A percentile compares a stretch with the other conserved stretches of the same genome.
phyloP scores from a whole-genome alignment of 2,888 invertebrate genomes.

The Oscheius sp. region DNA sequence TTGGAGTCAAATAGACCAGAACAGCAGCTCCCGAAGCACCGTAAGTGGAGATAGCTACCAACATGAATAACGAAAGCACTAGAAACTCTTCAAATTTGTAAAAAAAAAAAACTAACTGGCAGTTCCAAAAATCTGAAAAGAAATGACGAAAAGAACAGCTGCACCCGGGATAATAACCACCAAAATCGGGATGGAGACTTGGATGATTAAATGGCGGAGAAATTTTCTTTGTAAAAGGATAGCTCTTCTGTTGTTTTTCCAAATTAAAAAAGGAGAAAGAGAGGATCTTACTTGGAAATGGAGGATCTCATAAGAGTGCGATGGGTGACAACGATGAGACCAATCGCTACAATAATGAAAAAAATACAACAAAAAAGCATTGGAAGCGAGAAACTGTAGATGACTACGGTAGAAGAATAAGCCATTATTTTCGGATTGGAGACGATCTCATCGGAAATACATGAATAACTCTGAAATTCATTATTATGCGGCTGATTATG shows the following conservation, averaged over 20 bases:
- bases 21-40: conserved; percentile 1
- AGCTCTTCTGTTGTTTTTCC: too few species aligned
- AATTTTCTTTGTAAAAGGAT: background rate
- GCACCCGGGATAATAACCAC: background rate
- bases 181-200: background rate
- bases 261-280: background rate
- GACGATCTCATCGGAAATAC: conserved; percentile 1
- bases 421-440: background rate
- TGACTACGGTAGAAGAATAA: background rate
- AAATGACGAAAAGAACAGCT: conserved; percentile 11
- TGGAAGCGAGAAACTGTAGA: background rate
- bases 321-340: background rate
- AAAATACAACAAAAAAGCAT: background rate
- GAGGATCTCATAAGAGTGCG: background rate
- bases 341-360: background rate
- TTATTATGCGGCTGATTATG: background rate
- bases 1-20: conserved; percentile 14
- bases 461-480: conserved; percentile 9
- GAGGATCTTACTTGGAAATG: background rate
- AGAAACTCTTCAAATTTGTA: too few species aligned
- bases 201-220: background rate
- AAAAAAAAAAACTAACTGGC: conserved; percentile 1
- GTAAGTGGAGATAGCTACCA: conserved; percentile 3
- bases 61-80: conserved; percentile 17
- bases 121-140: conserved; percentile 2